Base-by-base conservation (phyloP, 1,140 invertebrate genomes). In the Drosophila tropicalis region DNA sequence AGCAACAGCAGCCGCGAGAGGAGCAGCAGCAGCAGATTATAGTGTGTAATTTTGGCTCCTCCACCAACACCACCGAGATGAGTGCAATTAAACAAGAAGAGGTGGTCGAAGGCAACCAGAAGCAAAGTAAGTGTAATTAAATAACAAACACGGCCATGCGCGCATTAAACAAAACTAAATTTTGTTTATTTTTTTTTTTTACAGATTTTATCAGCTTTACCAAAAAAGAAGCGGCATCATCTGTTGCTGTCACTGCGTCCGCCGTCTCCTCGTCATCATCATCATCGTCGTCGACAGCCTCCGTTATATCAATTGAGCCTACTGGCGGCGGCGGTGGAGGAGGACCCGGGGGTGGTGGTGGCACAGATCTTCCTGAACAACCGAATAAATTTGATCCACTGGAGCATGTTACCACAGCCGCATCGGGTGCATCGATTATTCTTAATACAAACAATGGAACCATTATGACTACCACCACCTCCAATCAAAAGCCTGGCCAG, bases 201-300 rank as follows among this genome's bases (percentile, higher is more conserved):
- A 9, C 57, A 89, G 84, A 47, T 66, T 89, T 81, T 39, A 65
- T 58, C 70, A 89, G 84, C 84, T 89, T 89, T 69, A 87, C 83
- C 83, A 87, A 87, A 87, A 86, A 87, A 70, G 83, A 87, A 62
- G 60, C 51, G 10, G 34, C 58, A 40, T n/a, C 58, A 15, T 62
- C 75, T 41, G 7, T 15, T 34, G 19, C 25, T 13, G 67, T 44
- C 22, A 66, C 75, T 7, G 69, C 75, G 3, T 85, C 81, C 25
- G 29, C 29, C 29, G 29, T 36, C 34, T 36, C 10, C 34, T 36
- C 34, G 10, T 36, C 34, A 36, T 69, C 76, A 2, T 87, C 82
- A 12, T 79, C 83, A n/a, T 67, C 76, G 44, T 87, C 83, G 10
- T 82, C 82, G 5, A 85, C 79, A 15, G 79, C 84, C 29, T 87